Evolutionary conservation across 1,140 invertebrate species (phyloP).

Genomic region (Latrodectus geometricus): DNA sequence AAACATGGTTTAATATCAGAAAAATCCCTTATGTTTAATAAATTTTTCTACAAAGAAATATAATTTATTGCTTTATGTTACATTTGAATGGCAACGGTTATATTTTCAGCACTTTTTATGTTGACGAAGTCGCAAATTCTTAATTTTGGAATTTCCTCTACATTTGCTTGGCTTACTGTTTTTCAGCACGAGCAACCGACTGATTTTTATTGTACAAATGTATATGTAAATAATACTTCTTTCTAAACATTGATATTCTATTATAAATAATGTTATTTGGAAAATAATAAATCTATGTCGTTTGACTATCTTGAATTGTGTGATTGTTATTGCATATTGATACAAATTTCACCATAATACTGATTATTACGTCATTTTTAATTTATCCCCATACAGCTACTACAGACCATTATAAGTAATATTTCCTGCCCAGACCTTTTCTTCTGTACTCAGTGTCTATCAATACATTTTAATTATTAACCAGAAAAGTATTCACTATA

Average conservation of each 20-base stretch:
- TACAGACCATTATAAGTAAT: too few species aligned
- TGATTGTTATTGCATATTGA: background rate
- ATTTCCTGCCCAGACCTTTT: too few species aligned
- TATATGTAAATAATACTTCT: constrained; percentile 39
- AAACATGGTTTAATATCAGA: too few species aligned
- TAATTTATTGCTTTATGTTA: too few species aligned
- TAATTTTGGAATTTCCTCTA: background rate
- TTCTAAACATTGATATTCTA: constrained; percentile 17
- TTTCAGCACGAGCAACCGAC: constrained; percentile 2
- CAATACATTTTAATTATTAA: too few species aligned
- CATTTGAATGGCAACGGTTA: too few species aligned
- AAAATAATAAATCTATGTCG: constrained; percentile 56
- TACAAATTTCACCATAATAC: background rate
- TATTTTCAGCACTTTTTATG: background rate
- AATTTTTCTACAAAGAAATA: too few species aligned
- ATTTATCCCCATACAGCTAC: too few species aligned
- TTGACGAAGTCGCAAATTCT: constrained; percentile 24
- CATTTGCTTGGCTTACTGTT: constrained; percentile 20
- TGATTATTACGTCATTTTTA: too few species aligned
- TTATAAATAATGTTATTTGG: constrained; percentile 50
- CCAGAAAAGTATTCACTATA: too few species aligned
- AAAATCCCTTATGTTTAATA: too few species aligned
- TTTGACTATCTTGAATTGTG: background rate
- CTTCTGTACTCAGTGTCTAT: too few species aligned
- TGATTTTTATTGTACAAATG: constrained; percentile 52